Conservation (phyloP, 2,797 vertebrate genomes). For the Erpetoichthys calabaricus region DNA sequence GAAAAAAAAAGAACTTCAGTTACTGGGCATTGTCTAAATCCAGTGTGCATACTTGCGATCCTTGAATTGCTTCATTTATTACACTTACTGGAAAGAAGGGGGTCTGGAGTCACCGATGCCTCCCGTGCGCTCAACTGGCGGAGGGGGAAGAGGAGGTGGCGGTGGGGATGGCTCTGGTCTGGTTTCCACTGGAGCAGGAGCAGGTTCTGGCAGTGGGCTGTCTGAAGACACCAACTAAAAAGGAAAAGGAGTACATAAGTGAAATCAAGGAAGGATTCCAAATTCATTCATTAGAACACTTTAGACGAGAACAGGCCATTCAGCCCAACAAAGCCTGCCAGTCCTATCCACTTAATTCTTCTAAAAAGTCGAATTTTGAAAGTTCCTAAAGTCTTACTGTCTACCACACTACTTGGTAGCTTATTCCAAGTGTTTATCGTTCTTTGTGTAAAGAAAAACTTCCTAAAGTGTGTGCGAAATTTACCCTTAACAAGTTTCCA, state of each 20-base stretch:
- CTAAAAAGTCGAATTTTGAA: no score
- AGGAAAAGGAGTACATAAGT: background rate
- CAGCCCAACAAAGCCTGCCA: no score
- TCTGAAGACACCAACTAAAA: conserved; percentile 72
- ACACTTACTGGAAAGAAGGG: conserved; percentile 79
- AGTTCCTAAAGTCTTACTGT: no score
- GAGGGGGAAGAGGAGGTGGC: conserved; percentile 63
- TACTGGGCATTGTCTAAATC: background rate
- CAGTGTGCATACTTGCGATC: background rate
- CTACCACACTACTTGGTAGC: no score
- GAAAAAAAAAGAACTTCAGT: conserved; percentile 10
- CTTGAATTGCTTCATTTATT: background rate
- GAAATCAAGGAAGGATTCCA: no score
- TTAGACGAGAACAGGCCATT: no score
- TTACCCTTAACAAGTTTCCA: no score
- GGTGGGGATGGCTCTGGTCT: conserved; percentile 57
- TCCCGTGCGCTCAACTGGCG: conserved; percentile 69
- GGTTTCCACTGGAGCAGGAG: conserved; percentile 40
- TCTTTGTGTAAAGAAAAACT: no score
- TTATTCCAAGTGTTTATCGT: no score
- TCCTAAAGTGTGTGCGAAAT: no score
- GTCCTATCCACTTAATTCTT: no score
- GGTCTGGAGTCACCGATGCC: conserved; percentile 82
- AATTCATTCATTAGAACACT: no score
- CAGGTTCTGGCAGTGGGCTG: conserved; percentile 41